Percentiles rank a stretch among this genome's conserved stretches.
Evolutionary conservation across 2,888 invertebrate species (phyloP).

Genomic region (Peribatodes rhomboidaria): DNA sequence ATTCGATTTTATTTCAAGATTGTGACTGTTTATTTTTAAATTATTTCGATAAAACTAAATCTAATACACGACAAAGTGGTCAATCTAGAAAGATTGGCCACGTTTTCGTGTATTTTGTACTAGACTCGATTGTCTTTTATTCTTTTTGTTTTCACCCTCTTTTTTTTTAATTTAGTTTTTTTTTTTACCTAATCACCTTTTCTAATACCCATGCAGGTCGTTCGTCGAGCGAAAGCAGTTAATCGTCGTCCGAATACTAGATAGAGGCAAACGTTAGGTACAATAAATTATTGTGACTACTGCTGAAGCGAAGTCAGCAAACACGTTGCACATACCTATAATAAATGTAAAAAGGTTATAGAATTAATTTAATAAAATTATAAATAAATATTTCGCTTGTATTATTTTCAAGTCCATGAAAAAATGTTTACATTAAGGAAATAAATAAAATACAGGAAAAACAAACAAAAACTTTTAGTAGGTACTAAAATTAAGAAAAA

Average conservation of each 20-base stretch:
- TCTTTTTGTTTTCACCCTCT: no score
- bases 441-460: no score
- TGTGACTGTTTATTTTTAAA: background rate
- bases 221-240: constrained; percentile 43
- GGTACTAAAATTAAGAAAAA: no score
- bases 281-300: constrained; percentile 68
- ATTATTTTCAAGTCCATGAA: constrained; percentile 56
- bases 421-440: no score
- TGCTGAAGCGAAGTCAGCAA: constrained; percentile 70
- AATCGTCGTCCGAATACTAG: constrained; percentile 71
- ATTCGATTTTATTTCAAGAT: background rate
- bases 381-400: constrained; percentile 72
- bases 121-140: no score
- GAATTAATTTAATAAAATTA: constrained; percentile 87
- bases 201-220: constrained; percentile 9
- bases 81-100: no score
- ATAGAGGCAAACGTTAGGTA: constrained; percentile 83
- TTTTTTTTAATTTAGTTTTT: no score
- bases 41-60: no score
- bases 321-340: constrained; percentile 84
- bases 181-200: constrained; percentile 4
- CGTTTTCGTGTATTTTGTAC: no score
- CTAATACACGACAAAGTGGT: no score
- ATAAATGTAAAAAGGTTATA: constrained; percentile 84
- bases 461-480: no score